A percentile compares a stretch with the other conserved stretches of the same genome.
Evolutionary conservation across 1,140 invertebrate genomes (phyloP).

Genomic region (Drosophila punjabiensis): DNA sequence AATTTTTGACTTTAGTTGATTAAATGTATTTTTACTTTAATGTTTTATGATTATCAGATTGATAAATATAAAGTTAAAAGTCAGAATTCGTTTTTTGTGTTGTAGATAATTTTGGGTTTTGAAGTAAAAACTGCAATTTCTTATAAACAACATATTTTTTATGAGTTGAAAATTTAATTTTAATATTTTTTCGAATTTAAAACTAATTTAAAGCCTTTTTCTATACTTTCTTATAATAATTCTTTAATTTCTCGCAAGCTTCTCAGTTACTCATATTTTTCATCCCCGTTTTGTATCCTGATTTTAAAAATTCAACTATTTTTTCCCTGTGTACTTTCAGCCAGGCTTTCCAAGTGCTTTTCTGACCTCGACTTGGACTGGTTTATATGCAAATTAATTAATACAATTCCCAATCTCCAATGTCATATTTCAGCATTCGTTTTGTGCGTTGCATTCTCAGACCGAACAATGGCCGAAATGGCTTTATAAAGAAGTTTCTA

Average conservation of each 20-base stretch:
- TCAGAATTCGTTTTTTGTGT: too few species aligned
- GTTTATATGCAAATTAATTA: slow-evolving; percentile 57
- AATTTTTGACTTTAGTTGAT: not conserved
- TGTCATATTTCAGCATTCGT: slow-evolving; percentile 47
- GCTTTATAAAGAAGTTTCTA: slow-evolving; percentile 51
- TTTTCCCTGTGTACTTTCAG: not conserved
- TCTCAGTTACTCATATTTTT: not conserved
- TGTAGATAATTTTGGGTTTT: not conserved
- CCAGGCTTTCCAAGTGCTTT: slow-evolving; percentile 4
- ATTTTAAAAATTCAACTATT: not conserved
- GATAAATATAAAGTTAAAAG: not conserved
- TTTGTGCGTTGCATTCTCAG: slow-evolving; percentile 43
- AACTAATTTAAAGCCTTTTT: not conserved
- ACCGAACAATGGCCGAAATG: slow-evolving; percentile 36
- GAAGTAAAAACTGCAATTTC: too few species aligned
- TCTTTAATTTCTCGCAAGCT: too few species aligned
- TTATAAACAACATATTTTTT: not conserved
- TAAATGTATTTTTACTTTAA: not conserved
- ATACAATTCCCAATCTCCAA: slow-evolving; percentile 45
- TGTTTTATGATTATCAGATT: not conserved
- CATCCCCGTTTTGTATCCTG: not conserved
- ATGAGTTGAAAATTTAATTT: not conserved
- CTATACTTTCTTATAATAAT: not conserved
- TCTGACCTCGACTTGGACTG: slow-evolving; percentile 41
- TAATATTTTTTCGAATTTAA: too few species aligned